Evolutionary conservation across 2,888 invertebrate genomes (phyloP), one percentile per base, ranked within the genome.

Genomic region (Dioctria rufipes): DNA sequence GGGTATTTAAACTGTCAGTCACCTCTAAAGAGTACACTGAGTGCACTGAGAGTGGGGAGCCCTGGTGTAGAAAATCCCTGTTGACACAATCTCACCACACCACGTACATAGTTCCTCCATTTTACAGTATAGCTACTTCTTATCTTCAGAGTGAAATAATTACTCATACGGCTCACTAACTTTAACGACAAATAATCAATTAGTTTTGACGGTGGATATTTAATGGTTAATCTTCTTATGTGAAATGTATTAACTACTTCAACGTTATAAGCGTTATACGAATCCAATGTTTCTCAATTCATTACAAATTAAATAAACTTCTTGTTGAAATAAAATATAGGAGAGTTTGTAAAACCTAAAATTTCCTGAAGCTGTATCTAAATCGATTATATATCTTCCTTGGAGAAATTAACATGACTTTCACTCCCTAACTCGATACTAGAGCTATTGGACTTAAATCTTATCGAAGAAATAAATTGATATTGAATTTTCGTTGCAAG

Each of bases 401-500:
- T 61, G 3, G 25, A 13, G 61, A 61, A 61, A 37, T 25, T 6
- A 61, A 13, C 5, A 3, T 61, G 13, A 37, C 25, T 61, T 4
- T 61, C 4, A 13, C 3, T 3, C 11, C 25, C 13, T 3, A 61
- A 13, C 8, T 25, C 13, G 8, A 61, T 13, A 8, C 13, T 6
- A 6, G 8, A 13, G 8, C 4, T 61, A 61, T 61, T 61, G 13
- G 5, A 6, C 9, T 46, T 5, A 2, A 9, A 5, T 4, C 61
- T 11, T 13, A 13, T 11, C 4, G 8, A 3, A 25, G 11, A 61
- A 6, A 13, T 6, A 60, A 80, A 80, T 58, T 65, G 9, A 2
- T 67, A 54, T 58, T 79, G 71, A 2, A 43, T 65, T 81, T 82
- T 82, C 51, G 40, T 81, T 49, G 80, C 82, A 71, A 81, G 42